Percentiles rank a stretch among this genome's conserved stretches.
Conservation (phyloP, 2,888 invertebrate genomes). For the Iselma pallidipennis region DNA sequence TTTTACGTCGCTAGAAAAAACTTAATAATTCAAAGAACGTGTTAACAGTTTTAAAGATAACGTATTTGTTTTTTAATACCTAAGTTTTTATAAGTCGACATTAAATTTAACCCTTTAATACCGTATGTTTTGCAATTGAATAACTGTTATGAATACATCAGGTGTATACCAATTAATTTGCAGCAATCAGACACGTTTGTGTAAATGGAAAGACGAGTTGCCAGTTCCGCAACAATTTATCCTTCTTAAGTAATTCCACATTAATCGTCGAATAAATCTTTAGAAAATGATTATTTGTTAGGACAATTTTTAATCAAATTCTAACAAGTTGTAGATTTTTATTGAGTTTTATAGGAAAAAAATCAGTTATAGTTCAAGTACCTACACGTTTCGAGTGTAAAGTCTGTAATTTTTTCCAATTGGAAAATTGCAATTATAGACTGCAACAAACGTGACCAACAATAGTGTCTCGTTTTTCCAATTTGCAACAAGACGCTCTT, state of each 20-base stretch:
- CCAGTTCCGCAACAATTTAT: slow-evolving; percentile 37
- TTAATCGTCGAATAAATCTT: slow-evolving; percentile 36
- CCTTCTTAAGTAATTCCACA: slow-evolving; percentile 36
- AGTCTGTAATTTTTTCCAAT: too few relatives aligned
- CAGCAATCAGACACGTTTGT: slow-evolving; percentile 11
- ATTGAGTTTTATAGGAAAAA: slow-evolving; percentile 4
- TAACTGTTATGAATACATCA: background rate
- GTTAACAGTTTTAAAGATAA: background rate
- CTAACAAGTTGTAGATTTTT: slow-evolving; percentile 10
- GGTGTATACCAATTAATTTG: slow-evolving; percentile 18
- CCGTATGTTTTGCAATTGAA: background rate
- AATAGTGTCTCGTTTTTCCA: slow-evolving; percentile 1
- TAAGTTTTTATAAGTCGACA: background rate
- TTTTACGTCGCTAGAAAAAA: background rate
- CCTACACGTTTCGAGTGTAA: background rate
- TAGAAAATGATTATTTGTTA: slow-evolving; percentile 13
- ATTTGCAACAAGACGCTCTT: background rate
- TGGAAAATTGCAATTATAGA: background rate
- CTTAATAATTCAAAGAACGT: background rate
- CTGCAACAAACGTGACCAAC: background rate
- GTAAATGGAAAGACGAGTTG: slow-evolving; percentile 38
- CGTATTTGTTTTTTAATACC: background rate
- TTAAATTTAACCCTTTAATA: background rate
- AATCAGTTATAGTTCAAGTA: background rate
- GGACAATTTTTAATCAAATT: slow-evolving; percentile 6